Percentiles rank a stretch among this genome's conserved stretches.
These are phyloP conservation scores for Pristiophorus japonicus DNA, from an alignment of 2,113 vertebrate species.

Conservation along the genomic window DNA sequence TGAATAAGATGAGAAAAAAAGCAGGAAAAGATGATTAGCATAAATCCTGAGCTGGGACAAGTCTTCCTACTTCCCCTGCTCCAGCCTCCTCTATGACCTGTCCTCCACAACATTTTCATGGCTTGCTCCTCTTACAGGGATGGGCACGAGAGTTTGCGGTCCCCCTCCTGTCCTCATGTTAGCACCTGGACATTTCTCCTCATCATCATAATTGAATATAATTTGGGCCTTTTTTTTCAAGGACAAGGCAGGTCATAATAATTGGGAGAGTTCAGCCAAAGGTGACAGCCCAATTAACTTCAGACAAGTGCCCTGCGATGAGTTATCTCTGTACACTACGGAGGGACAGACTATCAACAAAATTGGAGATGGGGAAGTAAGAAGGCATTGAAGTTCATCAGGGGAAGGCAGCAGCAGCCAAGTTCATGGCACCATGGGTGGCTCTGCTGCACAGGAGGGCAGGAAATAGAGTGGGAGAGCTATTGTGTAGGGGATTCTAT, in stretches of 20 bases:
- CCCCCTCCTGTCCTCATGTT: background rate
- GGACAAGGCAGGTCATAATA: background rate
- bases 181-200: background rate
- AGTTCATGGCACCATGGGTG: too few relatives aligned
- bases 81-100: background rate
- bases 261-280: background rate
- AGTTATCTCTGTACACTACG: background rate
- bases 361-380: background rate
- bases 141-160: background rate
- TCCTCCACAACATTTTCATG: background rate
- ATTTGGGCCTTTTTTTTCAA: background rate
- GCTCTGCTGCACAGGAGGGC: too few relatives aligned
- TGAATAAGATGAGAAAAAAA: background rate
- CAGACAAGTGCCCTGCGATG: background rate
- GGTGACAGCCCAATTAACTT: background rate
- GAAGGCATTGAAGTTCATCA: background rate
- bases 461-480: too few relatives aligned
- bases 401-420: too few relatives aligned
- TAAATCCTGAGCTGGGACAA: background rate
- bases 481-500: too few relatives aligned
- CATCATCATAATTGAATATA: background rate
- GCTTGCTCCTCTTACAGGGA: background rate
- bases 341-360: too few relatives aligned
- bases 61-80: background rate
- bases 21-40: background rate